These are phyloP conservation scores for Grammomys surdaster DNA, from an alignment of 2,113 vertebrate genomes.

Conservation along the genomic window DNA sequence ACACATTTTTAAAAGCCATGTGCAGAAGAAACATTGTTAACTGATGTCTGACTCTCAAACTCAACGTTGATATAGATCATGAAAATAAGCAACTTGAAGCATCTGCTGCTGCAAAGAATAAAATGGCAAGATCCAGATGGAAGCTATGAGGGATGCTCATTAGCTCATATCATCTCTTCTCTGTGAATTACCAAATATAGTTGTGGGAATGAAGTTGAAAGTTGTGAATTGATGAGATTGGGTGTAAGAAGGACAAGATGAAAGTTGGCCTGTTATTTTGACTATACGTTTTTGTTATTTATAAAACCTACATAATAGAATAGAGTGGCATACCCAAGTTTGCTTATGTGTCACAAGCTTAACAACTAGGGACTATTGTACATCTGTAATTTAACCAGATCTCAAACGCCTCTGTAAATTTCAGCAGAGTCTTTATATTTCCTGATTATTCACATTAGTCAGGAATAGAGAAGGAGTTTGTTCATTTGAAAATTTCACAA, in stretches of 20 bases:
- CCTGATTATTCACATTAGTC: not conserved
- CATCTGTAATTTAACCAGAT: not conserved
- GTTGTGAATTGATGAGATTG: not conserved
- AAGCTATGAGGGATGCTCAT: not conserved
- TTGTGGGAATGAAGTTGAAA: not conserved
- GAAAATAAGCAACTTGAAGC: slow-evolving; percentile 42
- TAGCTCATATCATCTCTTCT: not conserved
- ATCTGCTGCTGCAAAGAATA: not conserved
- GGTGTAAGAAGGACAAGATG: not conserved
- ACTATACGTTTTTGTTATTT: not conserved
- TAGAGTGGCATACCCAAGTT: not conserved
- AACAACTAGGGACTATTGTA: not conserved
- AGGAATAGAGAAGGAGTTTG: not conserved
- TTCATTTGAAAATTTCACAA: not conserved
- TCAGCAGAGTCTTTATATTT: not conserved
- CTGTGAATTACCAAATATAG: not conserved
- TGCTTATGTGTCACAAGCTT: not conserved
- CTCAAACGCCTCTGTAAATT: not conserved
- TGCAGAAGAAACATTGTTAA: not conserved
- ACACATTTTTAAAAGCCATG: not conserved
- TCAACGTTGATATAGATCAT: slow-evolving; percentile 8
- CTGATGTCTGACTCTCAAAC: slow-evolving; percentile 20
- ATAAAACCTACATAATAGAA: not conserved
- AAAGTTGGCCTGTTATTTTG: not conserved
- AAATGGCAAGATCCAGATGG: slow-evolving; percentile 32